Evolutionary conservation across 2,113 vertebrate genomes (phyloP), one percentile per base, ranked within the genome.

Genomic region (Pimephales promelas): DNA sequence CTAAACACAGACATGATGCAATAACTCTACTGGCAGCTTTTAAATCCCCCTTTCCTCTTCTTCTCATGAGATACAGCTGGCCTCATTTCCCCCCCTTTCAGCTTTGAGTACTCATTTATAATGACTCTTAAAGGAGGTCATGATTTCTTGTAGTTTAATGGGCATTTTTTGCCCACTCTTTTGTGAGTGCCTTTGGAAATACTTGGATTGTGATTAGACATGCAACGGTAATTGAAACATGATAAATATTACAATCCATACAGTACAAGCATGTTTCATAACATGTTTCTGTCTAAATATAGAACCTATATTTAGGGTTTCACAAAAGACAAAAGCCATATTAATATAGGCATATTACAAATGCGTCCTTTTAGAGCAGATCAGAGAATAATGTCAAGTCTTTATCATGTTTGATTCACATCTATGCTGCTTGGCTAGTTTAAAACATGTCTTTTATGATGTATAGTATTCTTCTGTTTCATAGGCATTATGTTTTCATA

Each of bases 1-100:
- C 34, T 84, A 40, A 85, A 85, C 43, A 68, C 87, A 86, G 87
- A 85, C 73, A 47, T 88, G 84, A 89, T 88, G 88, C 87, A 86
- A 89, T 64, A 78, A 71, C 47, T 36, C 75, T 68, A 81, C 54
- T 66, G 77, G 20, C 61, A 78, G 61, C 59, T 43, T 78, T 71
- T 47, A 77, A 86, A 71, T 66, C 75, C 81, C 68, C 82, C 83
- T 79, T 72, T 56, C 78, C 81, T 79, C 71, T 56, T 77, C 74
- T 82, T 83, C 84, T 85, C 73, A 75, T 73, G 82, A 86, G 70
- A 86, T 72, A 80, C 66, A 81, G 45, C 52, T 79, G 84, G 57
- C 83, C 79, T 72, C 74, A 70, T 86, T 66, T 59, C 83, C 64
- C 24, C 56, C 84, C 49, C 75, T 4, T 71, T 62, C 10, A 26